Percentiles rank a stretch among this genome's conserved stretches.
These are phyloP conservation scores for Anarsia innoxiella DNA, from an alignment of 2,888 invertebrate species.

Conservation along the genomic window DNA sequence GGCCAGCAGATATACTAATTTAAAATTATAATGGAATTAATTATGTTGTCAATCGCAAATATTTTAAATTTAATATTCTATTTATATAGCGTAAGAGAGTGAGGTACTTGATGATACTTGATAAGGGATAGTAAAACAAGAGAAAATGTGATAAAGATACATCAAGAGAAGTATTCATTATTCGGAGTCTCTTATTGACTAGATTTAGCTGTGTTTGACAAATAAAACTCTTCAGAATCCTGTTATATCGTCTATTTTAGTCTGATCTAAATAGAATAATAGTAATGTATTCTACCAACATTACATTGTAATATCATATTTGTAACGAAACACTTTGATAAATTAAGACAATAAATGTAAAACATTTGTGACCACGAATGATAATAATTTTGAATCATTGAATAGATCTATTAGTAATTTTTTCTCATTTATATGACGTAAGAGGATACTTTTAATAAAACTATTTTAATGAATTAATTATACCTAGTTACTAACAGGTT, in stretches of 20 bases:
- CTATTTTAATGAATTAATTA: neutral
- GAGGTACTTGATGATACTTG: too few species aligned
- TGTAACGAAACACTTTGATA: conserved; percentile 14
- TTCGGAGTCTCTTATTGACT: conserved; percentile 43
- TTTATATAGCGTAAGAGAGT: too few species aligned
- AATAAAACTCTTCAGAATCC: conserved; percentile 47
- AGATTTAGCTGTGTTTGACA: conserved; percentile 71
- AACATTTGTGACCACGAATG: conserved; percentile 41
- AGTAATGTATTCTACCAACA: conserved; percentile 21
- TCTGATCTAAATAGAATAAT: too few species aligned
- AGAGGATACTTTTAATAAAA: conserved; percentile 16
- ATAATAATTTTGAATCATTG: conserved; percentile 41
- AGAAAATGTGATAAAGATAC: too few species aligned
- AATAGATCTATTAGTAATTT: conserved; percentile 5
- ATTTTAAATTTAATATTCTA: conserved; percentile 2
- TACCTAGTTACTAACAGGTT: conserved; percentile 10
- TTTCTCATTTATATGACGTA: conserved; percentile 6
- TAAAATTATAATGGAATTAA: conserved; percentile 16
- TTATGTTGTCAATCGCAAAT: conserved; percentile 67
- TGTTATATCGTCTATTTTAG: too few species aligned
- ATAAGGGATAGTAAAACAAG: too few species aligned
- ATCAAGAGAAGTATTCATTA: too few species aligned
- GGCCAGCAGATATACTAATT: conserved; percentile 43
- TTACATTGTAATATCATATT: conserved; percentile 15
- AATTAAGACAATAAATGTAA: conserved; percentile 51